phyloP scores from a whole-genome alignment of 2,113 vertebrate genomes.

The Dasyornis broadbenti region DNA sequence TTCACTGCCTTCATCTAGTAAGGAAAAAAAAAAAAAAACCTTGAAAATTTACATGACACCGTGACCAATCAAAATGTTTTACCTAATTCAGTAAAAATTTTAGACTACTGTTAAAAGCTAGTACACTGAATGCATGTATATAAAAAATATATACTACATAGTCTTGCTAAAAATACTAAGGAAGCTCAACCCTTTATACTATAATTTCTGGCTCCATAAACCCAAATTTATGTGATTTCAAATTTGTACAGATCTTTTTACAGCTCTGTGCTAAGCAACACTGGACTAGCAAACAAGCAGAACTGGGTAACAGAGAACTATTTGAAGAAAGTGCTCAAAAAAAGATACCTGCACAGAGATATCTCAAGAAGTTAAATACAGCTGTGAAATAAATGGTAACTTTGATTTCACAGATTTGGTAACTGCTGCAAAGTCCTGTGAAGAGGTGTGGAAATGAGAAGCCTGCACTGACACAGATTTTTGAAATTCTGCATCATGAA shows the following conservation, averaged over 20 bases:
- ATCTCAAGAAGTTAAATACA: not conserved
- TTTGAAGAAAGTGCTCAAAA: not conserved
- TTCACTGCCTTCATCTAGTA: not conserved
- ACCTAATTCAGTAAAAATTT: conserved; percentile 2
- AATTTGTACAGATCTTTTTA: not conserved
- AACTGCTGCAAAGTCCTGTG: not conserved
- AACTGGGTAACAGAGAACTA: not conserved
- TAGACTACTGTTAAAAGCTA: not conserved
- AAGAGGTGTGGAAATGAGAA: not conserved
- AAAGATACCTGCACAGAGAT: not conserved
- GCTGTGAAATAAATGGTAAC: not conserved
- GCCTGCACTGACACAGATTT: not conserved
- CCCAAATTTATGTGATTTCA: not conserved
- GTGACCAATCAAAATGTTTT: conserved; percentile 17
- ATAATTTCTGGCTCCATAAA: not conserved
- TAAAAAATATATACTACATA: not conserved
- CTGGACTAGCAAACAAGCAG: not conserved
- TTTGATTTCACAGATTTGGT: not conserved
- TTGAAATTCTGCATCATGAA: not conserved
- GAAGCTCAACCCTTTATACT: not conserved
- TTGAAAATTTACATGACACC: not conserved
- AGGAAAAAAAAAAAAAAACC: not conserved
- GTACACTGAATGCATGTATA: not conserved
- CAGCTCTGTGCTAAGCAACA: not conserved
- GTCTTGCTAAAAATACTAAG: not conserved